Evolutionary conservation across 2,113 vertebrate genomes (phyloP), one percentile per base, ranked within the genome.

Genomic region (Pangasianodon gigas): DNA sequence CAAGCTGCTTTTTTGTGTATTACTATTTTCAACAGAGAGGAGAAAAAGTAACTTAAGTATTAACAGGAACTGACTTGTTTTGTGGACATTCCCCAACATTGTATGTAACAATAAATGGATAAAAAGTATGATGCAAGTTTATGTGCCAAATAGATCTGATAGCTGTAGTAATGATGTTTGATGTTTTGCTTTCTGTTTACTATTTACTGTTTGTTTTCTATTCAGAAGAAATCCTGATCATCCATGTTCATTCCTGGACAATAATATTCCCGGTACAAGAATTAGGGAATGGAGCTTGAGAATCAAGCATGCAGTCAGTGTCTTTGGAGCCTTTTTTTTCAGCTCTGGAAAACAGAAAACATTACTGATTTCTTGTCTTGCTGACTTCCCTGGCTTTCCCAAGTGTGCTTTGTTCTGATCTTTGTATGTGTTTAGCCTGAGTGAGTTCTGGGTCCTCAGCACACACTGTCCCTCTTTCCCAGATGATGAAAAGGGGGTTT

Each of bases 401-500:
- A 56, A 24, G 51, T 37, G 80, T 71, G n/a, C n/a, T 81, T 52
- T 67, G 58, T 88, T 69, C 1, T 77, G 52, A 58, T 54, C 21
- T 37, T 26, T 89, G 51, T 44, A 46, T 46, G 62, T 83, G 24
- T 67, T 29, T 46, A 80, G 46, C 58, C 32, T 71, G 13, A 32
- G 14, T 6, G 51, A 84, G 65, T 58, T 74, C 24, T 89, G 88
- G 65, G 56, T 67, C 46, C 83, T 62, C 37, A n/a, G 90, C 71
- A 85, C 71, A 80, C 56, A 90, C 19, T 3, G 69, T 77, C 80
- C 65, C 26, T 52, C 48, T 6, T 13, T 77, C 69, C 80, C 88
- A 84, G 84, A 87, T 89, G 84, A 91, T 91, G 88, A 89, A 87
- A 89, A 83, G 46, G 11, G 44, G 56, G 54, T 90, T 85, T 87